phyloP scores from a whole-genome alignment of 2,888 invertebrate genomes.

The Aplocera efformata region DNA sequence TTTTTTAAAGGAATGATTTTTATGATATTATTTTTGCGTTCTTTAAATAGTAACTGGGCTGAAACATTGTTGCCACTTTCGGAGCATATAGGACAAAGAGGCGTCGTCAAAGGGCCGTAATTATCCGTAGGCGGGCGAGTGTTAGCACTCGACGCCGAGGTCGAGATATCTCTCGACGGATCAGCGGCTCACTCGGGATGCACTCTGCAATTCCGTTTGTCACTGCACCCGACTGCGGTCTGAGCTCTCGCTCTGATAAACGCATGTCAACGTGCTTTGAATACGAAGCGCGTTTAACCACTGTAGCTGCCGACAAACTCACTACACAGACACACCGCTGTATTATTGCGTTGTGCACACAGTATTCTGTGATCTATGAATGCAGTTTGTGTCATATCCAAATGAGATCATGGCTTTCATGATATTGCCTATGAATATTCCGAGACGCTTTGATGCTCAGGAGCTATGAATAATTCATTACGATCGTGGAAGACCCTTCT shows the following conservation, averaged over 20 bases:
- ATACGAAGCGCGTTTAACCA: slow-evolving; percentile 57
- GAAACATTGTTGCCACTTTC: slow-evolving; percentile 56
- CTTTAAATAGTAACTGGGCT: slow-evolving; percentile 31
- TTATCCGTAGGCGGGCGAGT: slow-evolving; percentile 72
- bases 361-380: slow-evolving; percentile 24
- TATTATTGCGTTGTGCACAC: slow-evolving; percentile 20
- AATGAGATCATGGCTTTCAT: slow-evolving; percentile 17
- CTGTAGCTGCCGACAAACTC: slow-evolving; percentile 41
- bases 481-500: slow-evolving; percentile 1
- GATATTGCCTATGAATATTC: slow-evolving; percentile 22
- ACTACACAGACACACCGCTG: slow-evolving; percentile 15
- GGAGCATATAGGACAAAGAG: slow-evolving; percentile 55
- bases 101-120: slow-evolving; percentile 70
- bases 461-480: slow-evolving; percentile 16
- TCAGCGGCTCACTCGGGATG: slow-evolving; percentile 75
- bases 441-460: slow-evolving; percentile 13
- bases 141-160: slow-evolving; percentile 71
- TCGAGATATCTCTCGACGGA: slow-evolving; percentile 75
- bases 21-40: slow-evolving; percentile 11
- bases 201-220: slow-evolving; percentile 79
- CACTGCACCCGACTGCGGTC: slow-evolving; percentile 66
- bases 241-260: slow-evolving; percentile 73
- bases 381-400: slow-evolving; percentile 21
- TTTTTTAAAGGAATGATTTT: slow-evolving; percentile 14
- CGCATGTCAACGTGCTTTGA: slow-evolving; percentile 74